Evolutionary conservation across 30 jellyfish, hydroid and myxozoan genomes (phyloP), one percentile per base, ranked within the genome.

Genomic region (Rhopilema esculentum): DNA sequence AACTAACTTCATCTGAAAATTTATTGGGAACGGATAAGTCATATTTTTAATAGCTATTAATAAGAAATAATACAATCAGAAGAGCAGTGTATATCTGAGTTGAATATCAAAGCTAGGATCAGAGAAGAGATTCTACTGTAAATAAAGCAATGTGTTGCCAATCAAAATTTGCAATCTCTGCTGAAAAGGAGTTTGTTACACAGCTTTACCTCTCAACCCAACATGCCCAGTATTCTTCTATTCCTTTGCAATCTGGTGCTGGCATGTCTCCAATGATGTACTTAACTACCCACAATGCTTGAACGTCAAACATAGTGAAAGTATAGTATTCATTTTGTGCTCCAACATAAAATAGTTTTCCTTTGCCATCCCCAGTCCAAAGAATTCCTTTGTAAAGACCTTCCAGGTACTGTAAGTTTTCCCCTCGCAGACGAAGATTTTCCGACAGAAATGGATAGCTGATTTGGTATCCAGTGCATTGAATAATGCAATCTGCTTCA

Each of bases 241-340:
- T 88, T 16, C 53, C 77, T 23, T 62, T 72, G 16, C 20, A 4
- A 49, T 52, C 75, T 33, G 97, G 97, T 9, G 75, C n/a, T 20
- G 30, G 25, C 2, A 89, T 49, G 25, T 67, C 67, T 16, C 85
- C 85, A 8, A 72, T 4, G n/a, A 89, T 22, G 52, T 71, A 57
- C 69, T 80, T 69, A 48, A 32, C 75, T 27, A 76, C 85, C 89
- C 90, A 89, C 0, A 33, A 63, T 6, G 89, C 98, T 40, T 93
- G 96, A 16, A 82, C 89, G 78, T 93, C 98, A 72, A 93, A 93
- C 97, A 93, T 86, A n/a, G 93, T 82, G 85, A 73, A 93, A 17
- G 98, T 81, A 57, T 83, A 88, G 52, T 69, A 88, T 66, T 88
- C 96, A 69, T 88, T 93, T 65, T 88, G 97, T 49, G 89, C 89